These are phyloP conservation scores for Lacerta bilineata DNA, from an alignment of 2,797 vertebrate genomes.

Conservation along the genomic window DNA sequence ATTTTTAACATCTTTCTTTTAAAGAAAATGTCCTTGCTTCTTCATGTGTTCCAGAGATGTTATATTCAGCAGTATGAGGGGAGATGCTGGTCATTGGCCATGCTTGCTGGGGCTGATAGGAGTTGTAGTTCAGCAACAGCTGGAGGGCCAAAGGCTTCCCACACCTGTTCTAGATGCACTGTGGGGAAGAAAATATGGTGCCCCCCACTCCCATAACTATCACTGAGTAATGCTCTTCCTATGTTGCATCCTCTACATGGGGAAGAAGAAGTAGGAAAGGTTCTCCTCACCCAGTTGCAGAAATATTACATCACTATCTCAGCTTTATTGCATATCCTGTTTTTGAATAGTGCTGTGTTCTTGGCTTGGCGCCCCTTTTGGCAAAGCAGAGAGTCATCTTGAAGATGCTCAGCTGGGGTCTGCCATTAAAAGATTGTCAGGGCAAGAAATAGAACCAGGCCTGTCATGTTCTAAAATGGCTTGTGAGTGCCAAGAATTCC, in stretches of 20 bases:
- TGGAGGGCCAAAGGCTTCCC: too few relatives aligned
- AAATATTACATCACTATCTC: not conserved
- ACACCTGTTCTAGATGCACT: not conserved
- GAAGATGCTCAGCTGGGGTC: accelerated
- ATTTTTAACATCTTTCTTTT: not conserved
- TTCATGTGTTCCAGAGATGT: not conserved
- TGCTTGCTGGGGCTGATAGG: too few relatives aligned
- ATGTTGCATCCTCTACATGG: not conserved
- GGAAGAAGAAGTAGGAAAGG: not conserved
- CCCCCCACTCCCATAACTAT: not conserved
- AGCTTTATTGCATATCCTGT: not conserved
- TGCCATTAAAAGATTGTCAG: not conserved
- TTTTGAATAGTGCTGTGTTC: not conserved
- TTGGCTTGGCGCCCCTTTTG: not conserved
- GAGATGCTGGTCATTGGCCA: too few relatives aligned
- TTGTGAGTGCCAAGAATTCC: slow-evolving; percentile 26
- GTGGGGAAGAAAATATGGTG: not conserved
- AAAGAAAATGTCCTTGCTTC: not conserved
- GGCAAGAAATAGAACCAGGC: not conserved
- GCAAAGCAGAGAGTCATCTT: accelerated
- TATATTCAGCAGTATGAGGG: too few relatives aligned
- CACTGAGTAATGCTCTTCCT: not conserved
- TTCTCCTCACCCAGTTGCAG: not conserved
- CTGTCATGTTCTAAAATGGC: not conserved
- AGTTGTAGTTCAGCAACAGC: too few relatives aligned